These are phyloP conservation scores for Syngnathus scovelli DNA, from an alignment of 2,113 vertebrate genomes.

Conservation along the genomic window DNA sequence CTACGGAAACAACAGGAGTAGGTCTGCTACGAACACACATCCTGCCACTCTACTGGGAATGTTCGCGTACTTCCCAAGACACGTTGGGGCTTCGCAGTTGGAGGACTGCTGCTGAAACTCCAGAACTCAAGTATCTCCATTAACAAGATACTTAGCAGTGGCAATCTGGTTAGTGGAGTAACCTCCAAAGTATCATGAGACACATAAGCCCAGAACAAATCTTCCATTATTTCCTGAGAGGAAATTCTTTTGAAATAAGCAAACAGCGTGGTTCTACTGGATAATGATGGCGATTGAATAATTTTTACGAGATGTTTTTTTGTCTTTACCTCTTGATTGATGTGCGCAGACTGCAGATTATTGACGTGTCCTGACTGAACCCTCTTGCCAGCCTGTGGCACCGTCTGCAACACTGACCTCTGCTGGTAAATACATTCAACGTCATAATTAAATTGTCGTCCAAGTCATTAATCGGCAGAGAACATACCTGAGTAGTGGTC, in stretches of 20 bases:
- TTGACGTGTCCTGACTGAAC: slow-evolving; percentile 70
- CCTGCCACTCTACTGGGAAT: too few species aligned
- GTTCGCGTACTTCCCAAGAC: too few species aligned
- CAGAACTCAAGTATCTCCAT: too few species aligned
- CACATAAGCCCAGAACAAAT: too few species aligned
- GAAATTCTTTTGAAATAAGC: neutral
- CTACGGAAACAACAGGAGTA: neutral
- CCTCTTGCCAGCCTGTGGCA: slow-evolving; percentile 73
- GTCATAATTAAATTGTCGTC: slow-evolving; percentile 2
- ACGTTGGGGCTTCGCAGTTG: too few species aligned
- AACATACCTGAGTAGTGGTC: slow-evolving; percentile 75
- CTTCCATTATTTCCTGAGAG: neutral
- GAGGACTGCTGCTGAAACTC: too few species aligned
- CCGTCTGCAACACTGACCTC: slow-evolving; percentile 83
- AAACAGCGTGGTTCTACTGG: neutral
- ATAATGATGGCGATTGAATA: neutral
- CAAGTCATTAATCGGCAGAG: neutral
- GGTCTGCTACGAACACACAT: neutral
- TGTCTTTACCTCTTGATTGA: slow-evolving; percentile 76
- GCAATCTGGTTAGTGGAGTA: too few species aligned
- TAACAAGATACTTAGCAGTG: too few species aligned
- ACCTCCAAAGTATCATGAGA: too few species aligned
- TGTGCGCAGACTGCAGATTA: slow-evolving; percentile 74
- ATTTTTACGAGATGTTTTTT: neutral
- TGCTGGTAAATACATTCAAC: slow-evolving; percentile 45